Conservation (phyloP, 2,113 vertebrate species). For the Aspidoscelis tigris region DNA sequence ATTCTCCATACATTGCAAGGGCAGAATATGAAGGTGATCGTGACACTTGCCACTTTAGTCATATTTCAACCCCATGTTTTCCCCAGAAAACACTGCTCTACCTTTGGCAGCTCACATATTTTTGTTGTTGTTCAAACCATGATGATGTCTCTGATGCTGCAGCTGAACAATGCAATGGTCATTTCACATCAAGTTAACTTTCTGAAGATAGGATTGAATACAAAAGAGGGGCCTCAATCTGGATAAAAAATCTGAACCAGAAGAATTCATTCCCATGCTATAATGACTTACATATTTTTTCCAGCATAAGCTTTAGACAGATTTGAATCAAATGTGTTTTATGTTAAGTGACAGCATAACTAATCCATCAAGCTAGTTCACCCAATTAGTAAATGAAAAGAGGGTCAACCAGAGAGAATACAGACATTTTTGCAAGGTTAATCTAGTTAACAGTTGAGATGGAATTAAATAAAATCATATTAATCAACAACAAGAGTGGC, state of each 20-base stretch:
- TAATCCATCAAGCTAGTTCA: background rate
- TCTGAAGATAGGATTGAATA: background rate
- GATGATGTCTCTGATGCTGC: too few species aligned
- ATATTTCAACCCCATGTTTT: too few species aligned
- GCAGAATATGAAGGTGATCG: too few species aligned
- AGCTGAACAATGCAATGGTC: background rate
- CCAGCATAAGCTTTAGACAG: background rate
- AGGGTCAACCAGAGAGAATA: conserved; percentile 4
- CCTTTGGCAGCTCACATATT: background rate
- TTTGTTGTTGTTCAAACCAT: too few species aligned
- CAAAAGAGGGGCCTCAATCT: background rate
- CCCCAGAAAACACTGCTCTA: too few species aligned
- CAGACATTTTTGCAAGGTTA: conserved; percentile 42
- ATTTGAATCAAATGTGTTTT: conserved; percentile 16
- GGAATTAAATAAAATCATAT: conserved; percentile 42
- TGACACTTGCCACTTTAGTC: too few species aligned
- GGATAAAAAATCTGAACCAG: background rate
- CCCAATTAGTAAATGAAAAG: conserved; percentile 15
- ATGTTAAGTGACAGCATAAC: background rate
- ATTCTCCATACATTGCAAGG: too few species aligned
- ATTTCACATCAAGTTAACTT: background rate
- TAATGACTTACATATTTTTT: background rate
- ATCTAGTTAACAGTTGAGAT: conserved; percentile 34
- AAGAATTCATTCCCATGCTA: background rate
- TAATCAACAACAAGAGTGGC: background rate